Base-by-base conservation (phyloP, 64 coral and sea anemone genomes). In the Montipora sp. region DNA sequence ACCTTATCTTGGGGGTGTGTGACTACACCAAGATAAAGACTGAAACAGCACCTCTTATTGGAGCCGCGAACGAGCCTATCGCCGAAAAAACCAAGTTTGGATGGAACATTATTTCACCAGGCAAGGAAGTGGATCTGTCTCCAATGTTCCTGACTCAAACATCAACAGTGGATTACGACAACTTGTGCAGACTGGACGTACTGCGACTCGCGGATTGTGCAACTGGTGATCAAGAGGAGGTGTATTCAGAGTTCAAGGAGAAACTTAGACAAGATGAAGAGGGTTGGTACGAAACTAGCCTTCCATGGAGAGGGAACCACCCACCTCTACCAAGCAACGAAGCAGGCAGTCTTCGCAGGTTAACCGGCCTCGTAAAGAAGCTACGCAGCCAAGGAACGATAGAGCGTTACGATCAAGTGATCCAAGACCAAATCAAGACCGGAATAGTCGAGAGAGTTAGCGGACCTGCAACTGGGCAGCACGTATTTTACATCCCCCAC, bases 21-120 rank as follows among this genome's bases (percentile, higher is more conserved):
- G 79, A 82, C 50, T 82, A 82, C 36, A 36, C 79, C 59, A 82
- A 82, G 59, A 65, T 82, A 16, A 82, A 82, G 59, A 82, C 79
- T 11, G 79, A 82, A 10, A 82, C 79, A 7, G 79, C 79, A 82
- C 79, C 79, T 23, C 50, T 59, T 57, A 82, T 82, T 82, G 79
- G 79, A 82, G 59, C 59, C n/a, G 19, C 48, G 2, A 16, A 65
- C 51, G 51, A 82, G 59, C 79, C 79, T 57, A 65, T 60, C 5
- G 79, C 79, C 27, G 27, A 27, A 27, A 27, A 27, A 27, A 27
- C 27, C 27, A 27, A 27, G 27, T 27, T 27, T 27, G 27, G 27
- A 27, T 27, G 79, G 79, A 82, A 16, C 11, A 82, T n/a, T 22
- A 82, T 57, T 22, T 82, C 48, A 59, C 79, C 79, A 59, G 79